A percentile compares a stretch with the other conserved stretches of the same genome.
These are phyloP conservation scores for Thaumatotibia leucotreta DNA, from an alignment of 1,140 invertebrate genomes.

Conservation along the genomic window DNA sequence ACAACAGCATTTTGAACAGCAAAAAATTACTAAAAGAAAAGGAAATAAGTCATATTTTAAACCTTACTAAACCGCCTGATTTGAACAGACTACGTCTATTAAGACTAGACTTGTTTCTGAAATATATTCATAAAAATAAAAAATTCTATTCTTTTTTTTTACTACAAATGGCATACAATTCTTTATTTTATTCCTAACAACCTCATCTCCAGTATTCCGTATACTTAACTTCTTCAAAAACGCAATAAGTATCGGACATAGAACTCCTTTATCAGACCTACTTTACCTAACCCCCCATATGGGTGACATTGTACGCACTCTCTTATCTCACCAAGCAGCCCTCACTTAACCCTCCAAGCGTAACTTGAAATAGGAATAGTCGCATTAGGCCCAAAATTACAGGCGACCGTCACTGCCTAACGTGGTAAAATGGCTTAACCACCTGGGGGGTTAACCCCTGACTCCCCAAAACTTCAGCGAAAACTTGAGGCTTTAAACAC, in stretches of 20 bases:
- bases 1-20: no score
- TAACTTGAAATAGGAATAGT: slow-evolving; percentile 72
- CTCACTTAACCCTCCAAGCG: slow-evolving; percentile 57
- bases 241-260: background rate
- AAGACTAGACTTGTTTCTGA: no score
- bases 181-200: background rate
- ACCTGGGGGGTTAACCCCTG: slow-evolving; percentile 59
- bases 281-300: slow-evolving; percentile 14
- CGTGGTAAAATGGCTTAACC: slow-evolving; percentile 69
- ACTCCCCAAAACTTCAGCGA: slow-evolving; percentile 30
- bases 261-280: background rate
- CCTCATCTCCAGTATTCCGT: background rate
- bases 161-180: no score
- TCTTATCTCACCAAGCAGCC: slow-evolving; percentile 64
- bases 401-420: slow-evolving; percentile 71
- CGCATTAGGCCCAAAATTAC: slow-evolving; percentile 73
- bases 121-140: no score
- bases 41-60: no score
- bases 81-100: no score
- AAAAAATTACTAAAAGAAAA: no score
- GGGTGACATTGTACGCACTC: slow-evolving; percentile 21
- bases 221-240: no score
- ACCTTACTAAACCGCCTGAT: no score
- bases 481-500: slow-evolving; percentile 25
- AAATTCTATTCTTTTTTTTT: no score